A percentile compares a stretch with the other conserved stretches of the same genome.
These are phyloP conservation scores for Leptopilina syphax DNA, from an alignment of 2,888 invertebrate species.

Conservation along the genomic window DNA sequence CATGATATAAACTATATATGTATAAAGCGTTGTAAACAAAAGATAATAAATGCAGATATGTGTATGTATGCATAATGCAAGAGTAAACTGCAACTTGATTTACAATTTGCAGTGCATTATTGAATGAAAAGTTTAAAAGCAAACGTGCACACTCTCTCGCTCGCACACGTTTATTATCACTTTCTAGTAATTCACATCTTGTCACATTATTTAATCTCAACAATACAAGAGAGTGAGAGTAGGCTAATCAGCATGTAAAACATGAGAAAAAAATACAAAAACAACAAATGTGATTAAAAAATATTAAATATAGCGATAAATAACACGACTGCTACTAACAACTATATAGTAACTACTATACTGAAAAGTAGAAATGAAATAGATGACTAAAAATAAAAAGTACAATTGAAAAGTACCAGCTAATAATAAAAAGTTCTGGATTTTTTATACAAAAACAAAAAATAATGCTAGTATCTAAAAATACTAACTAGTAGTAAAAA, in stretches of 20 bases:
- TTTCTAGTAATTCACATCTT: slow-evolving; percentile 11
- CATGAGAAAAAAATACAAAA: too few species aligned
- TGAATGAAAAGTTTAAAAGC: slow-evolving; percentile 13
- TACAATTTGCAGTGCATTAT: neutral
- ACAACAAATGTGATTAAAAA: too few species aligned
- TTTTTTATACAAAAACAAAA: too few species aligned
- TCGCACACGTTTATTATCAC: slow-evolving; percentile 4
- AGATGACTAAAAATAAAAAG: too few species aligned
- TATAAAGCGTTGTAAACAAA: neutral
- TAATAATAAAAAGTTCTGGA: too few species aligned
- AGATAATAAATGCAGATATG: slow-evolving; percentile 27
- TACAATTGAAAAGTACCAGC: too few species aligned
- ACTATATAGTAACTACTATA: too few species aligned
- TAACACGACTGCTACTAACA: too few species aligned
- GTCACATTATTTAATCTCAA: slow-evolving; percentile 17
- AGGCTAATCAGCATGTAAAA: neutral
- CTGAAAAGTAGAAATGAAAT: too few species aligned
- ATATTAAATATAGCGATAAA: too few species aligned
- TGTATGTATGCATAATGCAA: neutral
- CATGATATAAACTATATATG: neutral
- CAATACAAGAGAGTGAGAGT: neutral
- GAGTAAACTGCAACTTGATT: slow-evolving; percentile 3
- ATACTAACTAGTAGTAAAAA: too few species aligned
- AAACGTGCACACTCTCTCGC: neutral
- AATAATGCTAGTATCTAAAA: too few species aligned